These are phyloP conservation scores for Drosophila miranda DNA, from an alignment of 1,140 invertebrate species.

Conservation along the genomic window DNA sequence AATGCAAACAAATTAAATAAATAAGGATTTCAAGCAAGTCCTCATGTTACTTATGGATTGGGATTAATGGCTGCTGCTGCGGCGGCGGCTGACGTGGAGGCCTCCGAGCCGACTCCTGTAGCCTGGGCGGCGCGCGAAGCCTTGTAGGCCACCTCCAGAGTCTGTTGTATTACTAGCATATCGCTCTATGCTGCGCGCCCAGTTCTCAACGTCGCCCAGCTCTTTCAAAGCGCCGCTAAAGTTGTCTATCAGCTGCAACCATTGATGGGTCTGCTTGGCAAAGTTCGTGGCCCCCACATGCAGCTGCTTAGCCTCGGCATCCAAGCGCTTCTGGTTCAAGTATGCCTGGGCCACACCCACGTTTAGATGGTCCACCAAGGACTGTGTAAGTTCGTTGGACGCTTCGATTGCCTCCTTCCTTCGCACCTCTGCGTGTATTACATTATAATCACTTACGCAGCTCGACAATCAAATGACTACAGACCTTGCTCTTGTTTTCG, in stretches of 20 bases:
- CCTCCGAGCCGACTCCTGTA: slow-evolving; percentile 7
- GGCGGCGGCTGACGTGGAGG: slow-evolving; percentile 14
- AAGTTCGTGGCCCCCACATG: slow-evolving; percentile 97
- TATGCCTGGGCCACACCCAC: slow-evolving; percentile 99
- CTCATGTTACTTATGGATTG: background rate
- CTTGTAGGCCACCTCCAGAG: slow-evolving; percentile 97
- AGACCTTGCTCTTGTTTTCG: slow-evolving; percentile 93
- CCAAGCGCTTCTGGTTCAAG: slow-evolving; percentile 97
- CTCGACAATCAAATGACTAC: background rate
- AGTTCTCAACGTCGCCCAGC: slow-evolving; percentile 99
- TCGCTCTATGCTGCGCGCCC: slow-evolving; percentile 98
- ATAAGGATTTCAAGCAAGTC: background rate
- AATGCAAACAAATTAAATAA: background rate
- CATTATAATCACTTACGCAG: background rate
- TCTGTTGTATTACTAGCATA: slow-evolving; percentile 95
- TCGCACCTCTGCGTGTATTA: slow-evolving; percentile 79
- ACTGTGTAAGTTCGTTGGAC: slow-evolving; percentile 95
- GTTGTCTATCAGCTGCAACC: slow-evolving; percentile 96
- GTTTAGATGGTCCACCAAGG: slow-evolving; percentile 98
- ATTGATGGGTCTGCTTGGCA: slow-evolving; percentile 97
- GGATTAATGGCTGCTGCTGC: slow-evolving; percentile 7
- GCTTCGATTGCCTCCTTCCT: slow-evolving; percentile 96
- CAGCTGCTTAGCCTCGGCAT: slow-evolving; percentile 98
- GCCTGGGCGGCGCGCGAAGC: slow-evolving; percentile 84
- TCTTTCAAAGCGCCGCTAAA: slow-evolving; percentile 98